Evolutionary conservation across 2,888 invertebrate species (phyloP), one percentile per base, ranked within the genome.

Genomic region (Cheilosia vulpina): DNA sequence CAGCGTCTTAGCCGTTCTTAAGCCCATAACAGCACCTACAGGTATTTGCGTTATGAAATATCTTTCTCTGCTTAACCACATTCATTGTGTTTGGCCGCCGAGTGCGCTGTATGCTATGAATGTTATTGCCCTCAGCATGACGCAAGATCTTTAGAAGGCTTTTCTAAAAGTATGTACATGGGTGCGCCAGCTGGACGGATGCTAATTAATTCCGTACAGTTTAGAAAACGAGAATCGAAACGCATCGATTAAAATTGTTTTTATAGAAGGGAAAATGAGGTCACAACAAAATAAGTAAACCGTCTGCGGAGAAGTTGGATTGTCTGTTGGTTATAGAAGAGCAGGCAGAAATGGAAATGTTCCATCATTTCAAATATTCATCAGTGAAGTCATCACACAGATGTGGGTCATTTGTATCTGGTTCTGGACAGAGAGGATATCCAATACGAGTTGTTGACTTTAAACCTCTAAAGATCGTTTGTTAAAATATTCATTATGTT

Each of bases 231-330:
- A 81, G 63, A 76, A 71, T 27, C 45, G 34, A 76, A 76, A 60
- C 45, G 66, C 76, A 60, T 76, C 52, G 76, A 81, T 81, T 76
- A 76, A 69, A 45, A 76, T 69, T 43, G 19, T 69, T 75, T 21
- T 47, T 71, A 78, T 78, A 69, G 27, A 38, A 17, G 2, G 11
- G 6, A 31, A 38, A 75, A 58, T 66, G 57, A 13, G 75, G 75
- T 66, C 75, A 24, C 55, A 11, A 55, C 31, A 55, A 31, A 55
- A 31, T 17, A 19, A 24, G 17, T 13, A 47, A 62, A 13, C 31
- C 31, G 11, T 31, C 21, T 45, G 17, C n/a, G 31, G 17, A 47
- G 62, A 45, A 4, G 34, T 50, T 9, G 4, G 31, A 31, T 41
- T 50, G 38, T 19, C 47, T 34, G 31, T 17, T 52, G 65, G 38